Conservation (phyloP, 2,113 vertebrate genomes). For the Tupaia chinensis region DNA sequence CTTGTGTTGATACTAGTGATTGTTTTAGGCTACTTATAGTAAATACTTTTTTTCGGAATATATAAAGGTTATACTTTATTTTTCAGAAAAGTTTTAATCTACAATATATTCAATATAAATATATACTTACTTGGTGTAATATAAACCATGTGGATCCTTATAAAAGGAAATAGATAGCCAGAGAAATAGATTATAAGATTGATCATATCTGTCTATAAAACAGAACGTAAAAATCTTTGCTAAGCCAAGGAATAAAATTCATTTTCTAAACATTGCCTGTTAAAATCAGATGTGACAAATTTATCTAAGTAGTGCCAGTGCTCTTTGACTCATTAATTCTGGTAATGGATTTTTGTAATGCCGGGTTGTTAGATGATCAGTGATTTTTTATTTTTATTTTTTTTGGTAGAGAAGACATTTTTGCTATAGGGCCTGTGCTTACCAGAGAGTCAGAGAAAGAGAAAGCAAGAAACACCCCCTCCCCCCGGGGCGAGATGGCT, state of each 20-base stretch:
- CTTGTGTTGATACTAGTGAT: background rate
- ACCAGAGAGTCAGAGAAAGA: no score
- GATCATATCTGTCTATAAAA: slow-evolving; percentile 49
- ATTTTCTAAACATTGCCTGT: slow-evolving; percentile 46
- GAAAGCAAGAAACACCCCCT: no score
- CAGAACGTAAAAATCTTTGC: slow-evolving; percentile 12
- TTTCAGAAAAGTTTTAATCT: slow-evolving; percentile 26
- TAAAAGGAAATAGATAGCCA: slow-evolving; percentile 28
- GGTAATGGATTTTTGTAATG: background rate
- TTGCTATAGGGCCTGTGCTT: no score
- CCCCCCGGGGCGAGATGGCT: no score
- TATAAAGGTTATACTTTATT: background rate
- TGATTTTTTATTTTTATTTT: no score
- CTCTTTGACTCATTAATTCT: background rate
- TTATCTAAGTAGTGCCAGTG: background rate
- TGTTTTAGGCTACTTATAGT: slow-evolving; percentile 8
- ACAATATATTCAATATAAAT: background rate
- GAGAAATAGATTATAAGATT: slow-evolving; percentile 34
- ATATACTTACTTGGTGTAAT: slow-evolving; percentile 19
- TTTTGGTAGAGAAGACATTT: no score
- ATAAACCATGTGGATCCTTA: background rate
- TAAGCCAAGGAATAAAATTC: background rate
- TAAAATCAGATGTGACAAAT: slow-evolving; percentile 35
- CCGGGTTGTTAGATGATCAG: background rate
- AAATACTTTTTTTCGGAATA: slow-evolving; percentile 44